These are phyloP conservation scores for Anneissia japonica DNA, from an alignment of 35 echinoderm and acorn worm genomes.

Conservation along the genomic window DNA sequence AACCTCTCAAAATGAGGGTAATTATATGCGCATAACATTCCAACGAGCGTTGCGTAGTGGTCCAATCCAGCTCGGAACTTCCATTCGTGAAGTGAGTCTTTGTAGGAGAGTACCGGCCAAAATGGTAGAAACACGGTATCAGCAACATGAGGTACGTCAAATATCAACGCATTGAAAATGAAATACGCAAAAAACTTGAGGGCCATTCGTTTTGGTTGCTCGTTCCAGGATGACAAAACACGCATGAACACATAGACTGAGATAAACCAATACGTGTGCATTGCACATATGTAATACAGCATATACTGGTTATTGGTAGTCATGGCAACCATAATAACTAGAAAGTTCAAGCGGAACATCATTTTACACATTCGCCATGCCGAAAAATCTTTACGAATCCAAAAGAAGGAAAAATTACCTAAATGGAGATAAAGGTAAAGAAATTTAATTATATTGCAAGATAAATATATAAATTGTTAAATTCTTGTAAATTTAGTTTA, in stretches of 20 bases:
- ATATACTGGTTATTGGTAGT: slow-evolving; percentile 68
- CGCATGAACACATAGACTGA: slow-evolving; percentile 66
- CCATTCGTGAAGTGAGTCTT: slow-evolving; percentile 63
- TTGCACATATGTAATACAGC: slow-evolving; percentile 82
- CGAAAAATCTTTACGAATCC: slow-evolving; percentile 68
- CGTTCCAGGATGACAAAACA: slow-evolving; percentile 55
- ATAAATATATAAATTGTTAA: too few species aligned
- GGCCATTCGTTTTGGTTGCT: slow-evolving; percentile 36
- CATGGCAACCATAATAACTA: slow-evolving; percentile 41
- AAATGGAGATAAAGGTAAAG: too few species aligned
- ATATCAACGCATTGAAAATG: slow-evolving; percentile 37
- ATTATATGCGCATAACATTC: slow-evolving; percentile 73
- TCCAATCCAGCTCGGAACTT: slow-evolving; percentile 53
- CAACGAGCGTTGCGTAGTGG: slow-evolving; percentile 59
- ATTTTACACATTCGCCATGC: slow-evolving; percentile 71
- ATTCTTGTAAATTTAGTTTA: too few species aligned
- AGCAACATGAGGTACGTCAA: slow-evolving; percentile 37
- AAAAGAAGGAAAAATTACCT: slow-evolving; percentile 91
- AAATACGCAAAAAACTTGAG: slow-evolving; percentile 64
- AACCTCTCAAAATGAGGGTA: slow-evolving; percentile 58
- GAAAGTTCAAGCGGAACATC: slow-evolving; percentile 67
- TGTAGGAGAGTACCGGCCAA: slow-evolving; percentile 41
- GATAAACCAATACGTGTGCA: slow-evolving; percentile 84
- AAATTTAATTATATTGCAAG: too few species aligned
- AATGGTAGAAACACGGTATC: slow-evolving; percentile 40